Evolutionary conservation across 1,140 invertebrate species (phyloP).

Genomic region (Lanistes nyassanus): DNA sequence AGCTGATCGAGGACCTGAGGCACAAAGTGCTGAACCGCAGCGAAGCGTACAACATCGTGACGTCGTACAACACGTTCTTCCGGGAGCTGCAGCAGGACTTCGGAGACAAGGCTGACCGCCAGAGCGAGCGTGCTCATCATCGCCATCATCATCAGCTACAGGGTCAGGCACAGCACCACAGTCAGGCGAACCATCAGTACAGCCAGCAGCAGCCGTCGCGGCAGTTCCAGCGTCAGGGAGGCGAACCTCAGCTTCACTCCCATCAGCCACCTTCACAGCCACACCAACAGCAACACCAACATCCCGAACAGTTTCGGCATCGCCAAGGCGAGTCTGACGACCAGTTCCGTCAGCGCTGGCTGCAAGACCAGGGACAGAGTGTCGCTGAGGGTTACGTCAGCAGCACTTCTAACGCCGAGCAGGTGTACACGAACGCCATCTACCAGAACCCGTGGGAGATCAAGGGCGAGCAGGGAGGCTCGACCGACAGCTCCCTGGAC

Average conservation of each 20-base stretch:
- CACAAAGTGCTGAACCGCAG: constrained; percentile 37
- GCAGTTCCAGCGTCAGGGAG: background rate
- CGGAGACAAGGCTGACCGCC: background rate
- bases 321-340: background rate
- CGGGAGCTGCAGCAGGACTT: constrained; percentile 34
- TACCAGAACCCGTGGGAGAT: constrained; percentile 13
- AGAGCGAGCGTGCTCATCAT: background rate
- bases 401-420: too few relatives aligned
- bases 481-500: constrained; percentile 51
- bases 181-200: background rate
- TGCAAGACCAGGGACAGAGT: too few relatives aligned
- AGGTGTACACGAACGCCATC: background rate
- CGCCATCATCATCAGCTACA: background rate
- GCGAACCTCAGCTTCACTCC: background rate
- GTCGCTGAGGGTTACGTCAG: too few relatives aligned
- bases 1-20: constrained; percentile 40
- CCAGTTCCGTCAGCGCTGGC: background rate
- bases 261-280: background rate
- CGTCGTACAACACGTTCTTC: constrained; percentile 39
- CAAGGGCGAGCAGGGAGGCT: constrained; percentile 36
- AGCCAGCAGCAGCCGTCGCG: background rate
- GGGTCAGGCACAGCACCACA: background rate
- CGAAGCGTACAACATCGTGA: constrained; percentile 38
- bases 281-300: background rate
- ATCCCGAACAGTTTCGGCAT: constrained; percentile 7